These are phyloP conservation scores for Tragelaphus strepsiceros DNA, from an alignment of 2,113 vertebrate genomes.

Conservation along the genomic window DNA sequence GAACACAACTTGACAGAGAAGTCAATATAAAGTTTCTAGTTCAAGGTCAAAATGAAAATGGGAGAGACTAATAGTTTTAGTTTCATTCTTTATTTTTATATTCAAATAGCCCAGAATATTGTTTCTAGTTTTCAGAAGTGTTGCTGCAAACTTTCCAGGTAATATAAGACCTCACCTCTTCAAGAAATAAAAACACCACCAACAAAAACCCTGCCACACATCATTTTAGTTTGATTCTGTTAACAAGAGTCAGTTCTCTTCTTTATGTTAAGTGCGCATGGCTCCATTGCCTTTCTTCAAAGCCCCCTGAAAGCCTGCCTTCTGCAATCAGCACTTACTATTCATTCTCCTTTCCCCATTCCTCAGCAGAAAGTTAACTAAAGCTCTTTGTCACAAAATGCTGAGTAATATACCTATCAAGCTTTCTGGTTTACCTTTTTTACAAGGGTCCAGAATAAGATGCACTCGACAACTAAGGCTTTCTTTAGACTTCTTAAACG, in stretches of 20 bases:
- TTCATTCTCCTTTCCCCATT: neutral
- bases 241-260: neutral
- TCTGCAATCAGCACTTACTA: neutral
- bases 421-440: neutral
- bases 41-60: neutral
- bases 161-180: neutral
- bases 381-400: neutral
- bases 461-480: neutral
- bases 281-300: neutral
- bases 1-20: neutral
- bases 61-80: neutral
- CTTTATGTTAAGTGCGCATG: neutral
- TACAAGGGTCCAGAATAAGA: neutral
- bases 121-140: neutral
- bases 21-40: neutral
- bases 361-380: neutral
- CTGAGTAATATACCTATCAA: neutral
- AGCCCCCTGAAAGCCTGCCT: neutral
- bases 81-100: neutral
- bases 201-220: neutral
- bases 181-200: neutral
- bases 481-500: neutral
- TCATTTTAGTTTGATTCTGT: neutral
- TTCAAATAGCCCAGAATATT: neutral
- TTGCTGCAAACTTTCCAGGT: neutral